Base-by-base conservation (phyloP, 2,113 vertebrate species). In the Phylloscopus trochilus region DNA sequence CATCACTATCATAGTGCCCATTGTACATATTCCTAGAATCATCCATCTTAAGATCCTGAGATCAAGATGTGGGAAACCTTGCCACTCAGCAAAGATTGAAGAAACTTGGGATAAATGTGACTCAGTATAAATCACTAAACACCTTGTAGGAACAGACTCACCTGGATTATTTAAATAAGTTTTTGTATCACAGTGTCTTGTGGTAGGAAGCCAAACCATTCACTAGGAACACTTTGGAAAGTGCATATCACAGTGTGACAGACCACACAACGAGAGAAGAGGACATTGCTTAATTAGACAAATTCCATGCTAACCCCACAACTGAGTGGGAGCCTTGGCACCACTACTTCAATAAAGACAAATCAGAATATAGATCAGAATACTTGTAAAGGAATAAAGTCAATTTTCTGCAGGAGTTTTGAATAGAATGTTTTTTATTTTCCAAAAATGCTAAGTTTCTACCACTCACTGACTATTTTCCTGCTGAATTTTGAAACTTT, bases 1-100 rank as follows among this genome's bases (percentile, higher is more conserved):
- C 55, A 62, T 73, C 58, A 62, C 14, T 44, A 66, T 39, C 0
- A 0, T 22, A 37, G 22, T 56, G 67, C 43, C 55, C 46, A n/a
- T 26, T 28, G 33, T 51, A 81, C 8, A 2, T 37, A 44, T 74
- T 77, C 63, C 84, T 69, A 43, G 46, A 92, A 53, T 56, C 33
- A 73, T 37, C 20, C 30, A 28, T 27, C n/a, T 63, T 24, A 84
- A 73, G 51, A 72, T 37, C 46, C 24, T n/a, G 18, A 66, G 30
- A 86, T 44, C 33, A 76, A 81, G 43, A 41, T 70, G 59, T 24
- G 31, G 35, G 63, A 33, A 85, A 31, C 30, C 68, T 78, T 81
- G 63, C 33, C 18, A 11, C 43, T 59, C 46, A 49, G 20, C 21
- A 63, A 49, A 59, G 4, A 72, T 14, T 4, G 13, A 79, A 91